These are phyloP conservation scores for Lysandra coridon DNA, from an alignment of 2,888 invertebrate genomes.

Conservation along the genomic window DNA sequence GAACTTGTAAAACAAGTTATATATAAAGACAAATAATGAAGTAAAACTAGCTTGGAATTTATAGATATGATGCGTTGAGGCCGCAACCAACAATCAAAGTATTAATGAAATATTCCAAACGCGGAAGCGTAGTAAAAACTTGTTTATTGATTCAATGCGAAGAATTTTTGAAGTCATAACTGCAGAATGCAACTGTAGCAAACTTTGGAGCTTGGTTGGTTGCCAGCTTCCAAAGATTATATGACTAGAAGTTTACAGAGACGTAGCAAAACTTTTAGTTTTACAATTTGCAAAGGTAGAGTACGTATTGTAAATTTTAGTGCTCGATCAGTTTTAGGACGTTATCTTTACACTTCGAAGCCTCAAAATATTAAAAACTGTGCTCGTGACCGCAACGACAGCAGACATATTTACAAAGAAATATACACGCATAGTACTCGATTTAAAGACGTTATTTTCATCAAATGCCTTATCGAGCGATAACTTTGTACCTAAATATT, in stretches of 20 bases:
- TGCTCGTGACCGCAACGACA: too few relatives aligned
- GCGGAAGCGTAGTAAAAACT: not conserved
- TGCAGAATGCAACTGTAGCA: not conserved
- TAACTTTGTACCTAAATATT: not conserved
- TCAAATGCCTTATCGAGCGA: not conserved
- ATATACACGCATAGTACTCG: too few relatives aligned
- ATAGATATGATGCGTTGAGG: conserved; percentile 17
- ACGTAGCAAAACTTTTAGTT: not conserved
- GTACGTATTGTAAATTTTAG: too few relatives aligned
- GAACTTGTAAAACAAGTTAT: conserved; percentile 18
- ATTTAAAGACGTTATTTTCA: not conserved
- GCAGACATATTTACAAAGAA: too few relatives aligned
- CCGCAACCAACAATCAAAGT: not conserved
- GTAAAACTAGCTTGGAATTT: conserved; percentile 23
- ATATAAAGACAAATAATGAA: conserved; percentile 2
- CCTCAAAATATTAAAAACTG: too few relatives aligned
- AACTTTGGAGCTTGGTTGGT: not conserved
- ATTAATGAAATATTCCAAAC: conserved; percentile 9
- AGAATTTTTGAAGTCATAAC: not conserved
- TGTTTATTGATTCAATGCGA: not conserved
- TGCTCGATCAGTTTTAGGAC: too few relatives aligned
- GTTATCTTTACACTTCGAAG: too few relatives aligned
- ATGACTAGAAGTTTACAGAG: not conserved
- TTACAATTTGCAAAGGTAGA: not conserved
- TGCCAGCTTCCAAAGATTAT: not conserved